Percentiles rank a stretch among this genome's conserved stretches.
phyloP scores from a whole-genome alignment of 2,888 invertebrate species.

The Spicauda simplicius region DNA sequence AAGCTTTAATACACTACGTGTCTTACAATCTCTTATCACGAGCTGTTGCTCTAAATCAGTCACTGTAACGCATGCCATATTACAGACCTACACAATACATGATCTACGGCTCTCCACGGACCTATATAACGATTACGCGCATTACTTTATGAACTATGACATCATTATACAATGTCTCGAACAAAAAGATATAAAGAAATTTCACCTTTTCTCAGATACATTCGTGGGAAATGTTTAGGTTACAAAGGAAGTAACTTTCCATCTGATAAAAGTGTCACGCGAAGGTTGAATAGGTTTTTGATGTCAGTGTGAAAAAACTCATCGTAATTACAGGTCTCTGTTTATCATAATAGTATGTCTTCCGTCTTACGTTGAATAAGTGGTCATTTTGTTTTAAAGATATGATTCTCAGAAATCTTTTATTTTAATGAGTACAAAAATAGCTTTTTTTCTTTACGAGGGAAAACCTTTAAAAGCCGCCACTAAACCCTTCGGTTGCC shows the following conservation, averaged over 20 bases:
- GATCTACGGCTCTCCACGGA: not conserved
- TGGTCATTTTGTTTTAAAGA: not conserved
- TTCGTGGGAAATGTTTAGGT: slow-evolving; percentile 22
- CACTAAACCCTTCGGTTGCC: too few relatives aligned
- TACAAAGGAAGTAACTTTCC: slow-evolving; percentile 32
- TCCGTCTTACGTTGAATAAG: slow-evolving; percentile 2
- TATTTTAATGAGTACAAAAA: not conserved
- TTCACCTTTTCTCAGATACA: not conserved
- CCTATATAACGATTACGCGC: not conserved
- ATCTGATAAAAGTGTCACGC: slow-evolving; percentile 28
- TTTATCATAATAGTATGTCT: not conserved
- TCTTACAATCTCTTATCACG: slow-evolving; percentile 27
- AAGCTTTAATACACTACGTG: slow-evolving; percentile 16
- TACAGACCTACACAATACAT: slow-evolving; percentile 11
- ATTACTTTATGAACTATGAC: not conserved
- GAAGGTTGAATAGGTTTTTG: slow-evolving; percentile 14
- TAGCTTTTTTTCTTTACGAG: too few relatives aligned
- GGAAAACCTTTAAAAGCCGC: too few relatives aligned
- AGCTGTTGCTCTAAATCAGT: slow-evolving; percentile 27
- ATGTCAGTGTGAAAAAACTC: slow-evolving; percentile 25
- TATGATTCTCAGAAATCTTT: not conserved
- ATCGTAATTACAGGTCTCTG: not conserved
- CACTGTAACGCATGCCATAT: slow-evolving; percentile 1
- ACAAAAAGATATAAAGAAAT: not conserved
- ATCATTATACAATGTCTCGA: not conserved